Percentiles rank a stretch among this genome's conserved stretches.
These are phyloP conservation scores for Entomyzon cyanotis DNA, from an alignment of 2,113 vertebrate species.

Conservation along the genomic window DNA sequence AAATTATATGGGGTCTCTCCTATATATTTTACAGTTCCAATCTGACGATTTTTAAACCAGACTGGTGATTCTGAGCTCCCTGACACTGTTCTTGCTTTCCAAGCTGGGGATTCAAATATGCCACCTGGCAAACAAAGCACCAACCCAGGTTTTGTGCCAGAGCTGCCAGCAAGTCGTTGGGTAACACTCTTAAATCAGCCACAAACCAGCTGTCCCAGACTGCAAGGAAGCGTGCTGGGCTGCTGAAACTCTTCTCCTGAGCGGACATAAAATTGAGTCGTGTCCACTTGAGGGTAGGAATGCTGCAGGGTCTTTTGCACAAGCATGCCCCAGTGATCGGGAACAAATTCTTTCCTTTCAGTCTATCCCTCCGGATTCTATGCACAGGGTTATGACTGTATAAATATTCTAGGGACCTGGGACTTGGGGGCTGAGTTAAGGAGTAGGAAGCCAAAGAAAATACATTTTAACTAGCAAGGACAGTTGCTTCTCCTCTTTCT, in stretches of 20 bases:
- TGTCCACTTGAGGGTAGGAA: slow-evolving; percentile 33
- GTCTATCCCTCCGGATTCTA: neutral
- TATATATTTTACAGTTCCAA: neutral
- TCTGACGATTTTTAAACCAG: neutral
- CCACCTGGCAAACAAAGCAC: neutral
- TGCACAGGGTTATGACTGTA: slow-evolving; percentile 18
- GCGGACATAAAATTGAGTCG: neutral
- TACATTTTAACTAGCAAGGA: slow-evolving; percentile 51
- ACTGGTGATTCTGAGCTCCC: neutral
- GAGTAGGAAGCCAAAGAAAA: slow-evolving; percentile 30
- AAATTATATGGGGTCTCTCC: neutral
- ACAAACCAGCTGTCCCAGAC: neutral
- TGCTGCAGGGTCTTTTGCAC: slow-evolving; percentile 40
- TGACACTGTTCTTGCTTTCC: neutral
- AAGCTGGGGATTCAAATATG: neutral
- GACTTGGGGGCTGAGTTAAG: slow-evolving; percentile 5
- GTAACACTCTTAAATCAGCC: neutral
- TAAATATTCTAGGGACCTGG: slow-evolving; percentile 53
- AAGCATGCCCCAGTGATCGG: neutral
- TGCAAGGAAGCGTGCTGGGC: neutral
- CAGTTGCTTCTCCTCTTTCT: neutral
- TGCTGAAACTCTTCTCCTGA: slow-evolving; percentile 26
- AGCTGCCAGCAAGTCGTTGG: fast-evolving
- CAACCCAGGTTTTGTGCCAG: neutral
- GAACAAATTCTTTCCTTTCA: slow-evolving; percentile 55